Evolutionary conservation across 2,888 invertebrate genomes (phyloP).

Genomic region (Trissoscelio sp.): DNA sequence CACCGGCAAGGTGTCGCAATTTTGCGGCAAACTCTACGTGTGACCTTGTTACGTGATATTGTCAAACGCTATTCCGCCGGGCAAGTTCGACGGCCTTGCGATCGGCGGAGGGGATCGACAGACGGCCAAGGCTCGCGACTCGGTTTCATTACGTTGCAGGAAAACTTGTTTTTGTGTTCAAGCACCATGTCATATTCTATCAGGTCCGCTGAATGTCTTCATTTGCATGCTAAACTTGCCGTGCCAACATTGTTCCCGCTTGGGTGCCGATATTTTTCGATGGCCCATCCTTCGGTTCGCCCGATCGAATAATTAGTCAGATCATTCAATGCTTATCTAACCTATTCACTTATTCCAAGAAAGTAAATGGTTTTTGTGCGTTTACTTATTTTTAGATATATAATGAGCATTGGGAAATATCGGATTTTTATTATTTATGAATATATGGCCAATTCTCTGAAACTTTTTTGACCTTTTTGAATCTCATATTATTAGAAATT

Average conservation of each 20-base stretch:
- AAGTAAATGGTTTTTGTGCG: too few species aligned
- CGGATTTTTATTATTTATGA: too few species aligned
- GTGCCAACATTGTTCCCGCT: constrained; percentile 52
- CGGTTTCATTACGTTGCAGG: constrained; percentile 64
- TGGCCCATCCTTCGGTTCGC: neutral
- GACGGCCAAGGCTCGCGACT: constrained; percentile 63
- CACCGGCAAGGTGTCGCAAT: constrained; percentile 71
- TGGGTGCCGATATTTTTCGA: constrained; percentile 43
- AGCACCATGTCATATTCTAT: constrained; percentile 63
- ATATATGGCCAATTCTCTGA: too few species aligned
- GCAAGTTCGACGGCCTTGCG: constrained; percentile 69
- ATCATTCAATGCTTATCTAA: constrained; percentile 33
- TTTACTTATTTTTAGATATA: too few species aligned
- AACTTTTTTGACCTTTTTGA: too few species aligned
- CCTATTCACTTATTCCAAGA: too few species aligned
- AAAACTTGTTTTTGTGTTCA: constrained; percentile 67
- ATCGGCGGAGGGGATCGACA: constrained; percentile 42
- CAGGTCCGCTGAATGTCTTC: constrained; percentile 62
- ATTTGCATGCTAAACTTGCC: constrained; percentile 62
- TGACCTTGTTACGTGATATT: constrained; percentile 73
- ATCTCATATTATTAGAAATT: too few species aligned
- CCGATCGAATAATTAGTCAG: constrained; percentile 34
- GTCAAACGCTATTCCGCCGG: constrained; percentile 68
- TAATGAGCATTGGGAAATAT: too few species aligned
- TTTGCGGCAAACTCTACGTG: constrained; percentile 70